Base-by-base conservation (phyloP, 2,113 vertebrate species). In the Pterophyllum scalare region DNA sequence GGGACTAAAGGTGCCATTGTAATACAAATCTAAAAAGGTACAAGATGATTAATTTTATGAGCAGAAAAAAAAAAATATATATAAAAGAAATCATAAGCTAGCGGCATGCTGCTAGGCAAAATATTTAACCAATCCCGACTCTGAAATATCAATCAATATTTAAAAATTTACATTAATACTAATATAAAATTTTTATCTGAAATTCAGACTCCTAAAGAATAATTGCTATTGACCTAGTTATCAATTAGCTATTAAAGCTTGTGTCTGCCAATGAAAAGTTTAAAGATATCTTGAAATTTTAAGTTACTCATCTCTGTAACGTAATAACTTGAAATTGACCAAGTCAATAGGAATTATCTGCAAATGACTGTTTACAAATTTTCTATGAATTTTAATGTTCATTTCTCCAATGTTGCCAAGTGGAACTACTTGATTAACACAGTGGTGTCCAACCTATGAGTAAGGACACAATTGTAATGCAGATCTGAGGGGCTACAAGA, bases 181-280 rank as follows among this genome's bases (percentile, higher is more conserved):
- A 33, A 33, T 33, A 6, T 33, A 33, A 38, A 38, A 38, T 9
- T 38, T 10, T 10, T 3, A 10, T 38, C 35, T 17, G 19, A 28
- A 31, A 17, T 61, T 35, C 33, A n/a, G 59, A 61, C 59, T 61
- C 11, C 10, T 7, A 61, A 10, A 35, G 0, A 35, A 35, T 61
- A 20, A 61, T 12, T 61, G 9, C 19, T 35, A 35, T 61, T 61
- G 59, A 35, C 59, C 3, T 61, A 28, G 31, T 33, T 9, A 35
- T 31, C 9, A 60, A 33, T 31, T 0, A 0, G 31, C 28, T 19
- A 10, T 12, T 28, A 20, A 61, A 33, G 28, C 59, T 12, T 33
- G 4, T 61, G 28, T 61, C 28, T 20, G 11, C 0, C 3, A 33
- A 2, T 61, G 28, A 61, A 33, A 0, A 3, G 2, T 61, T 52